Evolutionary conservation across 2,888 invertebrate species (phyloP).

Genomic region (Pristionchus fissidentatus): DNA sequence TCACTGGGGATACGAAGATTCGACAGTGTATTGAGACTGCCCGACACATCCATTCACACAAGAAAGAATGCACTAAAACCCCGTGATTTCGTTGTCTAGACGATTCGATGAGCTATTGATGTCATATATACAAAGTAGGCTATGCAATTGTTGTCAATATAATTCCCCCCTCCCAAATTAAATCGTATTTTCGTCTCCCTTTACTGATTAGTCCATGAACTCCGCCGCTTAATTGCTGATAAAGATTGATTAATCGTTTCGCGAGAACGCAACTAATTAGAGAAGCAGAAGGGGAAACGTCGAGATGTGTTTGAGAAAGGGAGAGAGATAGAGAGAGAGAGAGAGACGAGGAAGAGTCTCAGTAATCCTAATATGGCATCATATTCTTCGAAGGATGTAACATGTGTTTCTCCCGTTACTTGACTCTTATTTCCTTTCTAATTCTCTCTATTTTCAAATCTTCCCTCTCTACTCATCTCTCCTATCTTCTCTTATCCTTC

Average conservation of each 20-base stretch:
- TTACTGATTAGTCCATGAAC: background rate
- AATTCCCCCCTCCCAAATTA: background rate
- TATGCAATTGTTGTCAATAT: constrained; percentile 25
- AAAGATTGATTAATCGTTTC: constrained; percentile 1
- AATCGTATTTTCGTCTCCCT: background rate
- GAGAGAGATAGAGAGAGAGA: background rate
- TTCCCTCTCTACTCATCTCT: background rate
- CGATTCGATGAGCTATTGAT: background rate
- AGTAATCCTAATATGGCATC: background rate
- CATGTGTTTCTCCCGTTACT: background rate
- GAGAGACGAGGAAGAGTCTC: constrained; percentile 16
- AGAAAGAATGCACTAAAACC: constrained; percentile 22
- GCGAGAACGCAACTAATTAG: constrained; percentile 25
- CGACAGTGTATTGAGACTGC: constrained; percentile 7
- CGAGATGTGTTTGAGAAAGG: background rate
- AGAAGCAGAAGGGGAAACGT: constrained; percentile 12
- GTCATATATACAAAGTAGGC: constrained; percentile 15
- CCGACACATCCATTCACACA: background rate
- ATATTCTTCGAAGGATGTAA: background rate
- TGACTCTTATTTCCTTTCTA: background rate
- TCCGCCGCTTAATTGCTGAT: constrained; percentile 2
- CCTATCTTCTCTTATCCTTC: background rate
- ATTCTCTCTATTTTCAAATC: background rate
- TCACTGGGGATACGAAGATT: constrained; percentile 2
- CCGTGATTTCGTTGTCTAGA: background rate